phyloP scores from a whole-genome alignment of 2,888 invertebrate genomes.

The Drosophila yooni region DNA sequence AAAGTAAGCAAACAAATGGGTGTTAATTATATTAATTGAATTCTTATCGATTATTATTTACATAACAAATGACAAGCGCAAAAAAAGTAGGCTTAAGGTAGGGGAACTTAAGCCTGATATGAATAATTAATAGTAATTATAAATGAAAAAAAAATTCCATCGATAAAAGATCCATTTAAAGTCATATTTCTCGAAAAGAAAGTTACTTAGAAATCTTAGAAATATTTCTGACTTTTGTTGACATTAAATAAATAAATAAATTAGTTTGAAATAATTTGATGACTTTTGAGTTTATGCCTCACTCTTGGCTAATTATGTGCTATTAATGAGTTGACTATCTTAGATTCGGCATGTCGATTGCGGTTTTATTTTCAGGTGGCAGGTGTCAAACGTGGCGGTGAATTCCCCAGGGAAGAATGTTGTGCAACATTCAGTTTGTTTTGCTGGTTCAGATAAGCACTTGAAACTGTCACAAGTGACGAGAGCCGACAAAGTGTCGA shows the following conservation, averaged over 20 bases:
- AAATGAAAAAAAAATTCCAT: not conserved
- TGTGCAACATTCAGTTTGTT: slow-evolving; percentile 49
- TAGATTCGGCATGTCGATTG: not conserved
- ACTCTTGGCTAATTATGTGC: slow-evolving; percentile 1
- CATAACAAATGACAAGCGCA: slow-evolving; percentile 1
- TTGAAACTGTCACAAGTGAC: slow-evolving; percentile 39
- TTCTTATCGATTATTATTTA: not conserved
- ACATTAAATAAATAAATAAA: no score
- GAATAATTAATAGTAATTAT: not conserved
- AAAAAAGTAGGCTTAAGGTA: not conserved
- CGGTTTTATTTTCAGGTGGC: not conserved
- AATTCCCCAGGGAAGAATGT: slow-evolving; percentile 46
- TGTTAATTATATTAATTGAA: slow-evolving; percentile 1
- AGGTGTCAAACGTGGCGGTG: slow-evolving; percentile 39
- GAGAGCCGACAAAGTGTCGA: slow-evolving; percentile 10
- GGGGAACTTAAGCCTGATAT: not conserved
- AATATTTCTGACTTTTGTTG: no score
- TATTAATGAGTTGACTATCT: not conserved
- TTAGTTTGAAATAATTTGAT: not conserved
- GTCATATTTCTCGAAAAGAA: no score
- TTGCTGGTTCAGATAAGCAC: slow-evolving; percentile 54
- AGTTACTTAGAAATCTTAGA: no score
- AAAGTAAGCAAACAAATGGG: not conserved
- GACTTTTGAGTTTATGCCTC: not conserved
- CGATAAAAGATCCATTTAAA: not conserved